Conservation (phyloP, 1,140 invertebrate genomes). For the Macrosteles quadrilineatus region DNA sequence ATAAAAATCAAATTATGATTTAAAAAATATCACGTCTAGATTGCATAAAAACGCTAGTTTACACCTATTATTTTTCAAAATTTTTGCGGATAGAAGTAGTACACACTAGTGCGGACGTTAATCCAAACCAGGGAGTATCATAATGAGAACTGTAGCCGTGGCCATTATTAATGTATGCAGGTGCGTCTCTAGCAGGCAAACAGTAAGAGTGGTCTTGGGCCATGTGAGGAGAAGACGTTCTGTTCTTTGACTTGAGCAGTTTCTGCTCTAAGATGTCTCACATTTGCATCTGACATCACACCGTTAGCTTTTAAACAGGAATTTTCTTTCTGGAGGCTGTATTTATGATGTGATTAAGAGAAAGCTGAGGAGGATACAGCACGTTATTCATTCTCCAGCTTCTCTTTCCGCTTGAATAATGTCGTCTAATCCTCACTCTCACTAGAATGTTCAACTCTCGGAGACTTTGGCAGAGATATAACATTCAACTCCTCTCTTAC, state of each 20-base stretch:
- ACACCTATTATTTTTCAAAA: too few relatives aligned
- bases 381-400: not conserved
- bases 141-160: constrained; percentile 51
- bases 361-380: constrained; percentile 2
- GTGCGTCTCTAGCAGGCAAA: constrained; percentile 54
- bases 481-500: constrained; percentile 35
- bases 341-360: not conserved
- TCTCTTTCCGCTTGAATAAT: constrained; percentile 4
- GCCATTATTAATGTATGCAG: constrained; percentile 48
- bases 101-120: too few relatives aligned
- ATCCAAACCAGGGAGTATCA: too few relatives aligned
- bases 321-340: not conserved
- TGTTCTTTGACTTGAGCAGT: not conserved
- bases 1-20: too few relatives aligned
- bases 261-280: not conserved
- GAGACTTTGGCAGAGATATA: constrained; percentile 25
- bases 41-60: too few relatives aligned
- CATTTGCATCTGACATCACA: not conserved
- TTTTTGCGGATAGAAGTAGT: too few relatives aligned
- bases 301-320: not conserved
- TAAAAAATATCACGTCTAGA: too few relatives aligned
- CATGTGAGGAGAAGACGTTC: constrained; percentile 44
- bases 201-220: constrained; percentile 84
- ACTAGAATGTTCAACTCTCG: not conserved
- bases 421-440: constrained; percentile 5